Evolutionary conservation across 2,888 invertebrate genomes (phyloP), one percentile per base, ranked within the genome.

Genomic region (Polyploca ridens): DNA sequence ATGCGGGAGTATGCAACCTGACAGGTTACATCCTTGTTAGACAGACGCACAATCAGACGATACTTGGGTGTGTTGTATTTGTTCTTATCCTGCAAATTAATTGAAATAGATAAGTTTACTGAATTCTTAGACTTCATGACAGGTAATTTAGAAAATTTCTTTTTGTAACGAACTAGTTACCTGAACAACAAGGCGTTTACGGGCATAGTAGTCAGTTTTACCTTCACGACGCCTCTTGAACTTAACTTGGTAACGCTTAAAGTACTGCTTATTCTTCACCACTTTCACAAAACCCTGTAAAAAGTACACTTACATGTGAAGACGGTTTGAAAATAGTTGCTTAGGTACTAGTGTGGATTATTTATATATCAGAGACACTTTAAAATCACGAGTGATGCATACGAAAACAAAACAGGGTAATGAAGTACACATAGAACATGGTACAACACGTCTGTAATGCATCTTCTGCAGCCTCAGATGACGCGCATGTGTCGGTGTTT

Each of bases 61-160:
- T 99, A 99, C 94, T 99, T 99, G 59, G 99, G 99, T 7, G 99
- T 99, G 91, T 99, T 99, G 95, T 99, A 99, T 94, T 99, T 99
- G 95, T 99, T 99, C 95, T 99, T 99, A 90, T 99, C 99, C 91
- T 94, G 72, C 64, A 83, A 75, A 54, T 63, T 49, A 62, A 61
- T n/a, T 19, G 11, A 7, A 41, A 3, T 41, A 41, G 3, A 4
- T 41, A 41, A 41, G 13, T 5, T 54, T 8, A 54, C 14, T 58
- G n/a, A n/a, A 46, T 58, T n/a, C n/a, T n/a, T n/a, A n/a, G 54
- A 49, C 41, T 58, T 62, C 64, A 70, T 5, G 63, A 38, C 63
- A 16, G 35, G 5, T 41, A 64, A 58, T 6, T 35, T 63, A 60
- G 59, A 54, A 62, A 61, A 59, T 41, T 13, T 41, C 13, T 0